A percentile compares a stretch with the other conserved stretches of the same genome.
These are phyloP conservation scores for Sweltsa coloradensis DNA, from an alignment of 1,140 invertebrate genomes.

Conservation along the genomic window DNA sequence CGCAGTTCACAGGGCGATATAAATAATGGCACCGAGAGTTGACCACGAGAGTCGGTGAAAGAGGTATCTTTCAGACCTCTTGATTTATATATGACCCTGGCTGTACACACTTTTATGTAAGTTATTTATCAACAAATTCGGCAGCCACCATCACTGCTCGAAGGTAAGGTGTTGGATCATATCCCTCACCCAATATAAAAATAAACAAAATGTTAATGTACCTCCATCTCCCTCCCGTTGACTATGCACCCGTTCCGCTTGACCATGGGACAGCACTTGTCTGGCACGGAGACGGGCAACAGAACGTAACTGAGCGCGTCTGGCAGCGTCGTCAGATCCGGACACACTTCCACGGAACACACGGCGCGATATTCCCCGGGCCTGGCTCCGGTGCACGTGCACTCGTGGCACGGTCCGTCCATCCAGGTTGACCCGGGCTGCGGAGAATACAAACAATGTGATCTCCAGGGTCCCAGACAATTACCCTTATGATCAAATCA, in stretches of 20 bases:
- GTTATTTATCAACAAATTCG: not conserved
- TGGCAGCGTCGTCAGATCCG: not conserved
- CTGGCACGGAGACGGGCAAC: slow-evolving; percentile 33
- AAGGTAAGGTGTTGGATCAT: not conserved
- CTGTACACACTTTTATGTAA: not conserved
- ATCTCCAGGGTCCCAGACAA: not conserved
- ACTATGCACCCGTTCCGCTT: slow-evolving; percentile 45
- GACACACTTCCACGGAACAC: slow-evolving; percentile 6
- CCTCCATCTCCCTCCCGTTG: slow-evolving; percentile 35
- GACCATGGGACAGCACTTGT: slow-evolving; percentile 46
- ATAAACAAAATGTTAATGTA: slow-evolving; percentile 16
- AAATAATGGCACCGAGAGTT: no score
- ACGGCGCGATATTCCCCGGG: slow-evolving; percentile 14
- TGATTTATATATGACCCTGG: not conserved
- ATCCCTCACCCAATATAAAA: not conserved
- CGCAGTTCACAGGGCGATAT: no score
- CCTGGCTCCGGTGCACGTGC: slow-evolving; percentile 35
- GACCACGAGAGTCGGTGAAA: not conserved
- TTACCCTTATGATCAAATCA: not conserved
- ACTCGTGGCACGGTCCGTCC: slow-evolving; percentile 53
- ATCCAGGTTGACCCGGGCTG: slow-evolving; percentile 43
- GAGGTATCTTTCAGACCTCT: not conserved
- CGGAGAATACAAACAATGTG: not conserved
- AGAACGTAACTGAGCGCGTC: slow-evolving; percentile 35
- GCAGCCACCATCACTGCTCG: not conserved